Evolutionary conservation across 2,797 vertebrate genomes (phyloP).

Genomic region (Ibycter americanus): DNA sequence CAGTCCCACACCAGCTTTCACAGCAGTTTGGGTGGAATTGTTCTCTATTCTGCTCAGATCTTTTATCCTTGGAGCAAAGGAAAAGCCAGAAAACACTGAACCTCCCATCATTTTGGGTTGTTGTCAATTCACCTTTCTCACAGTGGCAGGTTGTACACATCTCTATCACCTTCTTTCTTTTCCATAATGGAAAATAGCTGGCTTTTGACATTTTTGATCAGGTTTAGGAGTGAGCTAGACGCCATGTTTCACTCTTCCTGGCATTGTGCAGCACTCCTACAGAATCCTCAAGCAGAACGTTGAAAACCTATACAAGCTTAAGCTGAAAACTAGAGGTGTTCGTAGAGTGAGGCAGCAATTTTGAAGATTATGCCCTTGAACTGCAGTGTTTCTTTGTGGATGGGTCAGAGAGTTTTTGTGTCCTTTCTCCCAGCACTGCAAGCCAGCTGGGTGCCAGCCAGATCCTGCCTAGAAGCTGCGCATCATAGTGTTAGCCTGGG

Average conservation of each 20-base stretch:
- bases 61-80: not conserved
- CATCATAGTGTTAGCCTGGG: not conserved
- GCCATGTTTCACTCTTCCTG: not conserved
- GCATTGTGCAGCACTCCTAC: not conserved
- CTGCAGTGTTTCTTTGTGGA: not conserved
- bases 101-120: not conserved
- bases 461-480: not conserved
- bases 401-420: conserved; percentile 19
- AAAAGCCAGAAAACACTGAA: not conserved
- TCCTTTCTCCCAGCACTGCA: not conserved
- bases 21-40: not conserved
- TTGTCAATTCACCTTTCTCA: not conserved
- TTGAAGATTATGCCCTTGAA: conserved; percentile 41
- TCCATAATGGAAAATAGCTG: not conserved
- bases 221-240: not conserved
- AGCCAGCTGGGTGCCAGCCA: conserved; percentile 29
- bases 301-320: conserved; percentile 13
- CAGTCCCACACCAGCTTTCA: not conserved
- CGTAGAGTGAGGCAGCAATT: conserved; percentile 32
- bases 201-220: not conserved
- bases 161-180: not conserved
- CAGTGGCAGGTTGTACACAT: not conserved
- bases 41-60: not conserved
- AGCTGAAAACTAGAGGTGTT: conserved; percentile 28
- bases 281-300: conserved; percentile 17